Percentiles rank a stretch among this genome's conserved stretches.
Evolutionary conservation across 2,113 vertebrate genomes (phyloP).

Genomic region (Agelaius tricolor): DNA sequence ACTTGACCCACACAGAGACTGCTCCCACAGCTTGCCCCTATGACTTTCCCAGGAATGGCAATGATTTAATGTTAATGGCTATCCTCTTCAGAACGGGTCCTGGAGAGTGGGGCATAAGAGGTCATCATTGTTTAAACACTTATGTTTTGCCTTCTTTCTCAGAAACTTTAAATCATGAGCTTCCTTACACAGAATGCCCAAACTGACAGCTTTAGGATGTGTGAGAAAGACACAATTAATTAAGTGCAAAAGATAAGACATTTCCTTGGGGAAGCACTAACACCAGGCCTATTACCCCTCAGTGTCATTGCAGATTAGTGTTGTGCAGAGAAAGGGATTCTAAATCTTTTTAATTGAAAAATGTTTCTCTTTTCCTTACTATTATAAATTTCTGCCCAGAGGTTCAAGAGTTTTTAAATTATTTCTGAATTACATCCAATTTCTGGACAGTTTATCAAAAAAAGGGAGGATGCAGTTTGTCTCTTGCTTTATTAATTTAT

Average conservation of each 20-base stretch:
- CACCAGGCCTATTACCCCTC: not conserved
- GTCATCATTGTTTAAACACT: slow-evolving; percentile 11
- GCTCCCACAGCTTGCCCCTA: not conserved
- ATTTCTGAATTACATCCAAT: slow-evolving; percentile 19
- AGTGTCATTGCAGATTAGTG: slow-evolving; percentile 43
- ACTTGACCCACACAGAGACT: not conserved
- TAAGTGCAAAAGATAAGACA: slow-evolving; percentile 36
- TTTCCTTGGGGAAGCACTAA: slow-evolving; percentile 46
- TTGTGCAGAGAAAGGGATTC: not conserved
- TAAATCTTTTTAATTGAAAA: slow-evolving; percentile 52
- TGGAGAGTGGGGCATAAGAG: not conserved
- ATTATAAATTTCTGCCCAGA: slow-evolving; percentile 20
- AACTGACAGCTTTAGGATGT: slow-evolving; percentile 38
- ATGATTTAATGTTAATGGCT: not conserved
- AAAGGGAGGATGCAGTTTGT: not conserved
- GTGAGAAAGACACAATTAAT: slow-evolving; percentile 46
- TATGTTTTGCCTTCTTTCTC: slow-evolving; percentile 19
- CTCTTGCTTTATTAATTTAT: not conserved
- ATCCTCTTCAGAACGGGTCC: not conserved
- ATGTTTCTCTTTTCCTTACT: slow-evolving; percentile 15
- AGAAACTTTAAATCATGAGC: slow-evolving; percentile 39
- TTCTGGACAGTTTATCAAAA: not conserved
- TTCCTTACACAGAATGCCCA: not conserved
- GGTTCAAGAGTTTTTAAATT: not conserved
- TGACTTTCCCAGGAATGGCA: not conserved